Evolutionary conservation across 1,140 invertebrate genomes (phyloP).

Genomic region (Aphelenchoides avenae): DNA sequence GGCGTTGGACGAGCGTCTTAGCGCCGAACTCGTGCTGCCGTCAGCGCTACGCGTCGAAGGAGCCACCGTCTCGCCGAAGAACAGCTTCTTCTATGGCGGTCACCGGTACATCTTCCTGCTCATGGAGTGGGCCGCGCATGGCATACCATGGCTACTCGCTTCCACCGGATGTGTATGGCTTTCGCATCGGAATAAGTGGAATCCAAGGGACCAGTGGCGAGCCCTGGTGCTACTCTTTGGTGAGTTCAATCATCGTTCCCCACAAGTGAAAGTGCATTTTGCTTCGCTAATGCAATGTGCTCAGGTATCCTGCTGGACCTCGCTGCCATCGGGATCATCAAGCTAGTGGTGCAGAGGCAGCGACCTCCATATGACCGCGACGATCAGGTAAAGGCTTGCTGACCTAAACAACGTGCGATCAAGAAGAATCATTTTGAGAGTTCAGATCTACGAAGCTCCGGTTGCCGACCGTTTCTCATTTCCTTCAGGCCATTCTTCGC

Average conservation of each 20-base stretch:
- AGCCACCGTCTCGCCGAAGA: too few relatives aligned
- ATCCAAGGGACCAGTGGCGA: slow-evolving; percentile 15
- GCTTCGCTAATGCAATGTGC: slow-evolving; percentile 60
- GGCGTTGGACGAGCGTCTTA: too few relatives aligned
- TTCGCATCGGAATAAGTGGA: slow-evolving; percentile 10
- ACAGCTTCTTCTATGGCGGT: slow-evolving; percentile 1
- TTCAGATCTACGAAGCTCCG: slow-evolving; percentile 67
- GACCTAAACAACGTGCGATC: too few relatives aligned
- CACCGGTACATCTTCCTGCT: slow-evolving; percentile 25
- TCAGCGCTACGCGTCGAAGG: too few relatives aligned
- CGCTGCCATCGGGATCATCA: slow-evolving; percentile 73
- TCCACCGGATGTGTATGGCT: not conserved
- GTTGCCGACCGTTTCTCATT: slow-evolving; percentile 85
- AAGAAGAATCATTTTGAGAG: too few relatives aligned
- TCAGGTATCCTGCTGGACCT: slow-evolving; percentile 80
- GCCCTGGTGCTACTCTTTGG: slow-evolving; percentile 32
- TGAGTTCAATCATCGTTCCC: slow-evolving; percentile 1
- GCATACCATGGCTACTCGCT: slow-evolving; percentile 42
- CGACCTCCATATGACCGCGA: slow-evolving; percentile 70
- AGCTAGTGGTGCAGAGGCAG: slow-evolving; percentile 72
- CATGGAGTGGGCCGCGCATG: slow-evolving; percentile 39
- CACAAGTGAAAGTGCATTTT: not conserved
- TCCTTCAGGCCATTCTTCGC: slow-evolving; percentile 88
- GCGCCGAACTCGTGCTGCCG: too few relatives aligned
- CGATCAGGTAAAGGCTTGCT: slow-evolving; percentile 69